Evolutionary conservation across 2,113 vertebrate species (phyloP), one percentile per base, ranked within the genome.

Genomic region (Glaucidium brasilianum): DNA sequence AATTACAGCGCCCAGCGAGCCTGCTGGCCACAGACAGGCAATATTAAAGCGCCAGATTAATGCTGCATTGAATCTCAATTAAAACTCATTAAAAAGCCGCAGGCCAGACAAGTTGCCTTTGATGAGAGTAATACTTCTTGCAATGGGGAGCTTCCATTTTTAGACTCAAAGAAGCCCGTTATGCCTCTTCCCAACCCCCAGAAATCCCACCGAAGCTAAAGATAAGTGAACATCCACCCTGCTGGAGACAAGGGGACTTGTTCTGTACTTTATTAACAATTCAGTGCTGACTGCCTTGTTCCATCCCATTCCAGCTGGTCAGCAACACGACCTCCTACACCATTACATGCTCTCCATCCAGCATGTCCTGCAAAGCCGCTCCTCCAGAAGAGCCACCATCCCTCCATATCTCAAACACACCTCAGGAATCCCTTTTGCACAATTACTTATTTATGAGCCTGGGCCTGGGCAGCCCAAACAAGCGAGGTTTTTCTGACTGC

Each of bases 11-110:
- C 75, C 32, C 34, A 4, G 85, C 6, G 4, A 53, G 76, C 26
- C 50, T 4, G 55, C 72, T 56, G 86, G 63, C 91, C 63, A 18
- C 95, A 17, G 77, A 6, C 58, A 3, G 76, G 58, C 63, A 6
- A 4, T 8, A 11, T 12, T 82, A 66, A 72, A 62, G 20, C 73
- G 1, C 71, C 90, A 55, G 84, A 92, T 93, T 92, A 85, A 93
- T 49, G 81, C 89, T 52, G 88, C 92, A 32, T 53, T 90, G 75
- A 90, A 56, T 59, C 88, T 52, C 73, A 92, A 88, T 93, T 94
- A 94, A 77, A 66, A 37, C 92, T 94, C 95, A 52, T 86, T 92
- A 90, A 90, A 67, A 66, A 68, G 69, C 66, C 1, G 1, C 20
- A 4, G 87, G 77, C 56, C 20, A 22, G 94, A 83, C 69, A 73